phyloP scores from a whole-genome alignment of 2,113 vertebrate genomes.

The Alethe castanea region DNA sequence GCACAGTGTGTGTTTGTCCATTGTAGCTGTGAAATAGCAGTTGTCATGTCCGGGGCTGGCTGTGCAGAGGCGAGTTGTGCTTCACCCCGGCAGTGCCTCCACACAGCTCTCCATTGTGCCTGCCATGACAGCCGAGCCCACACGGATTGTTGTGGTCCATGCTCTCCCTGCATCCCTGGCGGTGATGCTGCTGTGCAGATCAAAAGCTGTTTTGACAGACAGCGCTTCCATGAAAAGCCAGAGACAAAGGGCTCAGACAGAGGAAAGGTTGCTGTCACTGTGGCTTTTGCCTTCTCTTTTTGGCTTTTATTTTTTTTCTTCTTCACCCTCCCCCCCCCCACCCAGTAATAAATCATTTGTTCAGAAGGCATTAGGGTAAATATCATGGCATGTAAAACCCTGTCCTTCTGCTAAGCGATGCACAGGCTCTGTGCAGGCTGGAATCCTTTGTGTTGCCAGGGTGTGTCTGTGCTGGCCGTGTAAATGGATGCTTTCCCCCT shows the following conservation, averaged over 20 bases:
- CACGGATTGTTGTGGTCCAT: constrained; percentile 8
- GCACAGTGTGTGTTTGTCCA: neutral
- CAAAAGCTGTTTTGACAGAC: constrained; percentile 40
- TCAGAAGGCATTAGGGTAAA: neutral
- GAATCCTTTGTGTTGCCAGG: constrained; percentile 46
- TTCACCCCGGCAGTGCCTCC: neutral
- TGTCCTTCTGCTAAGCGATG: neutral
- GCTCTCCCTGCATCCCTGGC: neutral
- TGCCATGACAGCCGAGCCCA: constrained; percentile 30
- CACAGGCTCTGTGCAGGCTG: neutral
- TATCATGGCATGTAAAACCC: neutral
- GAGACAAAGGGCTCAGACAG: constrained; percentile 28
- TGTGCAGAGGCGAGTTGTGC: neutral
- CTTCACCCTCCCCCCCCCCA: accelerated
- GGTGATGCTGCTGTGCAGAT: constrained; percentile 31
- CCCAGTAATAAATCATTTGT: neutral
- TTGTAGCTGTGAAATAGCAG: neutral
- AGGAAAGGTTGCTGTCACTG: neutral
- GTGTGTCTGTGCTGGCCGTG: constrained; percentile 29
- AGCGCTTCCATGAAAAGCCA: neutral
- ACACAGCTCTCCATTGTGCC: constrained; percentile 34
- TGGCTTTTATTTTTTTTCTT: accelerated
- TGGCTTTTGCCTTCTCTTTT: neutral
- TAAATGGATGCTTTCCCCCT: constrained; percentile 32
- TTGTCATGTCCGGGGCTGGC: neutral